Evolutionary conservation across 2,113 vertebrate species (phyloP), one percentile per base, ranked within the genome.

Genomic region (Athene cunicularia): DNA sequence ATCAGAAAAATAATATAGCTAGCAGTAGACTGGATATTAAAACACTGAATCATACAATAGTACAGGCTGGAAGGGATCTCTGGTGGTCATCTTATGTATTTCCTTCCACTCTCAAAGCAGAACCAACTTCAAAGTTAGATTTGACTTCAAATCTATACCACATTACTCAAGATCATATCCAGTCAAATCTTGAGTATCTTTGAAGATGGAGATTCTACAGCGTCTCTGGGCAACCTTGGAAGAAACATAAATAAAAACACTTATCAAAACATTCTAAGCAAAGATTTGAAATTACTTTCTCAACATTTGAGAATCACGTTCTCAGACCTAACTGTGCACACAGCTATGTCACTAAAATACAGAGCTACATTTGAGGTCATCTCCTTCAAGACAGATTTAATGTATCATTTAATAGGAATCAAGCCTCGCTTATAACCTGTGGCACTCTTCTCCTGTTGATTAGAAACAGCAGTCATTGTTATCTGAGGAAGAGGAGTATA

Each of bases 401-500:
- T 39, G 1, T 28, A 6, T 43, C 4, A 14, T 53, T 62, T 74
- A 24, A 58, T 41, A 74, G 32, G 63, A 80, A 30, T 55, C 8
- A 37, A 73, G 4, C 30, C 39, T 82, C 18, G 9, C 5, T 77
- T 87, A 41, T 9, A 28, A 52, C 37, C 37, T 80, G 75, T 86
- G 49, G 14, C 15, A 55, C 39, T 39, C 50, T 86, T 8, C 17
- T 91, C 16, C 52, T 92, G 35, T 77, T 50, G 24, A 9, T 32
- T 97, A 99, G 99, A 99, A 99, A 80, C 99, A 99, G 73, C 99
- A 99, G 55, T 98, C 99, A 0, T 96, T 99, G 73, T 96, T 99
- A 26, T 99, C 99, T 76, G 99, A 99, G 97, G 99, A 99, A 39
- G 99, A 99, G 88, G 99, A 99, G 90, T 99, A 99, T 96, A 99